These are phyloP conservation scores for Myotis vivesi DNA, from an alignment of 2,797 vertebrate species.

Conservation along the genomic window DNA sequence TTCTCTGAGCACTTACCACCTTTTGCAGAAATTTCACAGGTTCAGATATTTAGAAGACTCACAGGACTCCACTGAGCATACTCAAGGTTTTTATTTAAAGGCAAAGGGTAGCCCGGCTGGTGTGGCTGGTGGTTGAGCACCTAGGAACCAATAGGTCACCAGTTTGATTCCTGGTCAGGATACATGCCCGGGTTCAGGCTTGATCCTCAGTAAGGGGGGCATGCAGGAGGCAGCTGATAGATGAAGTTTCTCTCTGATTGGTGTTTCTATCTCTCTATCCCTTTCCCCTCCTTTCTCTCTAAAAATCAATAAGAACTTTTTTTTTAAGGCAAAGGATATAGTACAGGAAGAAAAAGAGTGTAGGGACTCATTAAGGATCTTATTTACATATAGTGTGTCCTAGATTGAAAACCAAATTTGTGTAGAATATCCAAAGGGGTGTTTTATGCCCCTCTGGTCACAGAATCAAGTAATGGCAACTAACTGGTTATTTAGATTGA, in stretches of 20 bases:
- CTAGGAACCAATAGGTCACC: no score
- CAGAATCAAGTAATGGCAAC: not conserved
- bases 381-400: not conserved
- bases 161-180: no score
- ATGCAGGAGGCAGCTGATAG: no score
- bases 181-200: no score
- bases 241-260: no score
- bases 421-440: not conserved
- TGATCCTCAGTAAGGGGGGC: no score
- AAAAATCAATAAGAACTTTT: no score
- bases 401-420: not conserved
- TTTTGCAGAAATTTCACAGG: not conserved
- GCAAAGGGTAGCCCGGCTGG: not conserved
- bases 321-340: not conserved
- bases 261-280: no score
- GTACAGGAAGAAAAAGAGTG: not conserved
- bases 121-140: no score
- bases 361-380: not conserved
- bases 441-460: not conserved
- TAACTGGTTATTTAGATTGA: not conserved
- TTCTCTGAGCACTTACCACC: not conserved
- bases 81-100: conserved; percentile 23
- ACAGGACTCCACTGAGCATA: not conserved
- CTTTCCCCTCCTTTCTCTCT: no score
- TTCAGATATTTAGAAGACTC: not conserved